phyloP scores from a whole-genome alignment of 2,113 vertebrate genomes.

The Colossoma macropomum region DNA sequence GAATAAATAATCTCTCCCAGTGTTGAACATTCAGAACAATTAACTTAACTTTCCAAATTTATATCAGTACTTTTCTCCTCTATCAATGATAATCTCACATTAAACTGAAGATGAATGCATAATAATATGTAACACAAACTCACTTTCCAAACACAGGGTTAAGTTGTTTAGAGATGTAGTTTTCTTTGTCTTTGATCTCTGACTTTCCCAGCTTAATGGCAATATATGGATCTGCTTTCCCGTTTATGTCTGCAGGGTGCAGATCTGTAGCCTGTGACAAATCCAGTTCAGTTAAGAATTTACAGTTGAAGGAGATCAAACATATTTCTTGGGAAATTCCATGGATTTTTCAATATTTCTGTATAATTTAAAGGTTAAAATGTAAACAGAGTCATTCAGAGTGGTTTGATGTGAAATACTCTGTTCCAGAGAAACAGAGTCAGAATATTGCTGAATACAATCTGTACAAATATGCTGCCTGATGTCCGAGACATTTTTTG shows the following conservation, averaged over 20 bases:
- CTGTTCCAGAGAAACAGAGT: too few relatives aligned
- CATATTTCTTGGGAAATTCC: too few relatives aligned
- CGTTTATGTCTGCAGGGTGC: conserved; percentile 96
- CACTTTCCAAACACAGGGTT: conserved; percentile 98
- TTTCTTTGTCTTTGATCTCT: conserved; percentile 97
- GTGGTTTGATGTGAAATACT: too few relatives aligned
- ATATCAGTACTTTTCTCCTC: neutral
- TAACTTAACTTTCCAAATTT: neutral
- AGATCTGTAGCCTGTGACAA: conserved; percentile 90
- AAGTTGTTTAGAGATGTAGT: conserved; percentile 98
- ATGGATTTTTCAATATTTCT: too few relatives aligned
- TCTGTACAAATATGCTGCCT: too few relatives aligned
- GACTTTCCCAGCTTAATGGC: conserved; percentile 93
- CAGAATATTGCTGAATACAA: too few relatives aligned
- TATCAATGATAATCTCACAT: neutral
- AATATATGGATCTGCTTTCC: conserved; percentile 94
- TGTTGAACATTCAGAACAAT: too few relatives aligned
- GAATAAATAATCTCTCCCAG: too few relatives aligned
- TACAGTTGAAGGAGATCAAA: too few relatives aligned
- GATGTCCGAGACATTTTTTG: too few relatives aligned
- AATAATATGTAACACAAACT: conserved; percentile 62
- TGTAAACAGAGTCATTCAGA: too few relatives aligned
- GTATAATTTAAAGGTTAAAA: too few relatives aligned
- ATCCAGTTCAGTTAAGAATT: neutral
- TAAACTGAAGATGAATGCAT: neutral